Evolutionary conservation across 2,797 vertebrate species (phyloP).

Genomic region (Miichthys miiuy): DNA sequence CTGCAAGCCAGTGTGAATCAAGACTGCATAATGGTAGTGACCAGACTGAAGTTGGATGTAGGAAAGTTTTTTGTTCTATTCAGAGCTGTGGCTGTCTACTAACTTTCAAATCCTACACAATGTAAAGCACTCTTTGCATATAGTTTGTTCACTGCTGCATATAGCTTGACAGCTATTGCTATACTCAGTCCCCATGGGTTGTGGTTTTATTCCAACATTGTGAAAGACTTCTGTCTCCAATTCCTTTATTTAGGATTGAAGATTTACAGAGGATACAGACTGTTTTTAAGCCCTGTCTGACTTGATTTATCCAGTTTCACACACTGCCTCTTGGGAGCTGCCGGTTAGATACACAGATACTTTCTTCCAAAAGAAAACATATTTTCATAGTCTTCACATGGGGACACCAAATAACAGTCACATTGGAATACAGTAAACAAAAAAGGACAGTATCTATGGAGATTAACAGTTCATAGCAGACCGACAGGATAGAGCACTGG

Average conservation of each 20-base stretch:
- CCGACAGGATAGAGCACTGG: not conserved
- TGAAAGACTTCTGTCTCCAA: conserved; percentile 40
- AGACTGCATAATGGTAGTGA: conserved; percentile 30
- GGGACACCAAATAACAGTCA: conserved; percentile 7
- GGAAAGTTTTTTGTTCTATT: conserved; percentile 47
- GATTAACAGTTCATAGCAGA: conserved; percentile 3
- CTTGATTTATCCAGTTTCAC: conserved; percentile 37
- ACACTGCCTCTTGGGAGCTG: conserved; percentile 30
- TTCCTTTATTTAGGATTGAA: conserved; percentile 49
- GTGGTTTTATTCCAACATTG: conserved; percentile 43
- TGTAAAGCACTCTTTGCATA: conserved; percentile 30
- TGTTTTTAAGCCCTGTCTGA: conserved; percentile 39
- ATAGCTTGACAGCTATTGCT: conserved; percentile 36
- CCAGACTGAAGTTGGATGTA: conserved; percentile 24
- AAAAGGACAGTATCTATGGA: not conserved
- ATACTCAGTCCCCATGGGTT: conserved; percentile 27
- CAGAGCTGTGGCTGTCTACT: conserved; percentile 38
- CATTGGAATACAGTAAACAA: conserved; percentile 26
- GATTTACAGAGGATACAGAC: conserved; percentile 46
- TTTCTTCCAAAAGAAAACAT: conserved; percentile 4
- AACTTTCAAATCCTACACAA: conserved; percentile 44
- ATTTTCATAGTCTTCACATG: conserved; percentile 9
- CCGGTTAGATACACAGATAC: conserved; percentile 27
- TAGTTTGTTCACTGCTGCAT: conserved; percentile 43
- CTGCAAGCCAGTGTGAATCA: conserved; percentile 22